Evolutionary conservation across 2,888 invertebrate species (phyloP).

Genomic region (Xestobium rufovillosum): DNA sequence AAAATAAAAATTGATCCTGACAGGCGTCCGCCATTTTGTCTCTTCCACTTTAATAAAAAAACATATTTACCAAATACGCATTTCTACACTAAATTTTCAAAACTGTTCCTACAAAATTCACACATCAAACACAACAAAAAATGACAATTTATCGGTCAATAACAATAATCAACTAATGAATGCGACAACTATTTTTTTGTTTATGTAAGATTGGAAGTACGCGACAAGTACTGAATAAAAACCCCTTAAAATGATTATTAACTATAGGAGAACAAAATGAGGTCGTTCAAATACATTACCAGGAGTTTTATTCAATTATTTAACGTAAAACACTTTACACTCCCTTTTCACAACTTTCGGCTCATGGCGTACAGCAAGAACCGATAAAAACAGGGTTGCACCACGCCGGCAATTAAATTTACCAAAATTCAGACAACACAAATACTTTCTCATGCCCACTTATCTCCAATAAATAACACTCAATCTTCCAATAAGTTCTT

Average conservation of each 20-base stretch:
- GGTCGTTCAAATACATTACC: too few species aligned
- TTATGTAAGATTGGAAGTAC: not conserved
- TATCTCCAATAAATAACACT: too few species aligned
- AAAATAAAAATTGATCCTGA: slow-evolving; percentile 40
- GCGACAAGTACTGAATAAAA: not conserved
- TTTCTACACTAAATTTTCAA: too few species aligned
- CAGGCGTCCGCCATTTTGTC: slow-evolving; percentile 43
- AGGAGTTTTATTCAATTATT: slow-evolving; percentile 1
- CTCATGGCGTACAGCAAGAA: slow-evolving; percentile 38
- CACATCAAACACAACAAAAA: too few species aligned
- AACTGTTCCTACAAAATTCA: too few species aligned
- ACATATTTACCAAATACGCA: slow-evolving; percentile 18
- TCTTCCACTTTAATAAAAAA: slow-evolving; percentile 22
- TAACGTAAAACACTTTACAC: slow-evolving; percentile 37
- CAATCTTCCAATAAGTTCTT: too few species aligned
- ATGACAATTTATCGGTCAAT: too few species aligned
- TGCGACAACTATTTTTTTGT: not conserved
- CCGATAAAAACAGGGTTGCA: slow-evolving; percentile 13
- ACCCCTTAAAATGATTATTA: too few species aligned
- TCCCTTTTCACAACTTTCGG: slow-evolving; percentile 39
- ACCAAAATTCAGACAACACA: too few species aligned
- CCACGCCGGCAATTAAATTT: slow-evolving; percentile 7
- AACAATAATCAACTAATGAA: not conserved
- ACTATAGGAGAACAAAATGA: too few species aligned
- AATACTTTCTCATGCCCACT: too few species aligned